Percentiles rank a stretch among this genome's conserved stretches.
Evolutionary conservation across 1,140 invertebrate genomes (phyloP).

Genomic region (Oppia nitens): DNA sequence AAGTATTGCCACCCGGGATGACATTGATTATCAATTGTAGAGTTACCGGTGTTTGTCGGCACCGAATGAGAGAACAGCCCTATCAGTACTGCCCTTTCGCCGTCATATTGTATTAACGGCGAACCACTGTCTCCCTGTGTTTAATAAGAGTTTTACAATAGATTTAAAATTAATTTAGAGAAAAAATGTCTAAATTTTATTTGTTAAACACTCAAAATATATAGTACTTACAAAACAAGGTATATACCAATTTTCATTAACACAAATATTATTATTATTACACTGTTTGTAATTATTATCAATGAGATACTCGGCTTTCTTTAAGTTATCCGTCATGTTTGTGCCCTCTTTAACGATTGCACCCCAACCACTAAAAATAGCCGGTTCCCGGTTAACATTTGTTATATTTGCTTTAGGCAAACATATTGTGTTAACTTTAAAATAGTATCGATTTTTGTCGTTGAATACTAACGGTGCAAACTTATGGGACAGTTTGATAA

Average conservation of each 20-base stretch:
- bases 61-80: background rate
- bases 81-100: background rate
- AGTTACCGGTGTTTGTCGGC: background rate
- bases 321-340: background rate
- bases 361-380: background rate
- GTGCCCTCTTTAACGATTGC: background rate
- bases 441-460: background rate
- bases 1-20: background rate
- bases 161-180: too few relatives aligned
- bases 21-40: too few relatives aligned
- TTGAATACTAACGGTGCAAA: too few relatives aligned
- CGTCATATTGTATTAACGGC: constrained; percentile 6
- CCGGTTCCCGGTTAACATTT: background rate
- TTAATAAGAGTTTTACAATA: too few relatives aligned
- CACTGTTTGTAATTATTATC: background rate
- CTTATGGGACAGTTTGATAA: too few relatives aligned
- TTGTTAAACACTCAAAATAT: background rate
- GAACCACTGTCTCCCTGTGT: constrained; percentile 4
- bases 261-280: background rate
- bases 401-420: background rate
- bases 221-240: background rate
- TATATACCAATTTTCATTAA: background rate
- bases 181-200: too few relatives aligned
- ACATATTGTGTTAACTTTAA: background rate
- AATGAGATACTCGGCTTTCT: background rate